These are phyloP conservation scores for Tubulanus polymorphus DNA, from an alignment of 2,888 invertebrate genomes.

Conservation along the genomic window DNA sequence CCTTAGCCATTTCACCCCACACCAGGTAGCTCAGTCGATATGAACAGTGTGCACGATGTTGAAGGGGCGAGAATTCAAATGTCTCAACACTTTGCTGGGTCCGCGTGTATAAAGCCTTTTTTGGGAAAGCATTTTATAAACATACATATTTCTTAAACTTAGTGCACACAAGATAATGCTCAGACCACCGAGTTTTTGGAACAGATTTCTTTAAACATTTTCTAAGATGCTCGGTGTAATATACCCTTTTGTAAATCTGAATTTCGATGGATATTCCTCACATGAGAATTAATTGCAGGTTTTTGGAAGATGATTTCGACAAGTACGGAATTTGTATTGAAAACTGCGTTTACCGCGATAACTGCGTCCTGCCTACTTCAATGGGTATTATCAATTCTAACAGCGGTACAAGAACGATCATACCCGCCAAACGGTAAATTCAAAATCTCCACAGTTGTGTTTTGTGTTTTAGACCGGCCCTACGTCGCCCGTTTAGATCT, in stretches of 20 bases:
- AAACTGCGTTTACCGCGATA: conserved; percentile 56
- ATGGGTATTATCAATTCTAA: conserved; percentile 59
- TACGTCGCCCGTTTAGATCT: neutral
- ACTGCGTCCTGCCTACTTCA: conserved; percentile 58
- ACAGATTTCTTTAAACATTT: too few relatives aligned
- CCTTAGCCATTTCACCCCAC: neutral
- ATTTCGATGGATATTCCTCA: too few relatives aligned
- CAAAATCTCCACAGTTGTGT: neutral
- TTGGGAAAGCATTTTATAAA: too few relatives aligned
- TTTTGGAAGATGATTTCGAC: conserved; percentile 59
- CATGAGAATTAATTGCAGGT: conserved; percentile 53
- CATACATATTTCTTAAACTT: too few relatives aligned
- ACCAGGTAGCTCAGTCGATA: conserved; percentile 1
- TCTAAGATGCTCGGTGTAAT: too few relatives aligned
- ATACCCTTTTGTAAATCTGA: too few relatives aligned
- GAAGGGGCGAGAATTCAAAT: too few relatives aligned
- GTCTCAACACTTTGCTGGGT: too few relatives aligned
- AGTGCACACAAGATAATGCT: too few relatives aligned
- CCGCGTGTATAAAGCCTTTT: too few relatives aligned
- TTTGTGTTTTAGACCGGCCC: neutral
- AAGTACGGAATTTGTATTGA: conserved; percentile 57
- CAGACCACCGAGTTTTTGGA: too few relatives aligned
- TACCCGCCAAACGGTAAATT: neutral
- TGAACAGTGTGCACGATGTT: conserved; percentile 1
- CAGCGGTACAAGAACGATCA: conserved; percentile 62